These are phyloP conservation scores for Meandrina meandrites DNA, from an alignment of 92 coral and sea anemone genomes.

Conservation along the genomic window DNA sequence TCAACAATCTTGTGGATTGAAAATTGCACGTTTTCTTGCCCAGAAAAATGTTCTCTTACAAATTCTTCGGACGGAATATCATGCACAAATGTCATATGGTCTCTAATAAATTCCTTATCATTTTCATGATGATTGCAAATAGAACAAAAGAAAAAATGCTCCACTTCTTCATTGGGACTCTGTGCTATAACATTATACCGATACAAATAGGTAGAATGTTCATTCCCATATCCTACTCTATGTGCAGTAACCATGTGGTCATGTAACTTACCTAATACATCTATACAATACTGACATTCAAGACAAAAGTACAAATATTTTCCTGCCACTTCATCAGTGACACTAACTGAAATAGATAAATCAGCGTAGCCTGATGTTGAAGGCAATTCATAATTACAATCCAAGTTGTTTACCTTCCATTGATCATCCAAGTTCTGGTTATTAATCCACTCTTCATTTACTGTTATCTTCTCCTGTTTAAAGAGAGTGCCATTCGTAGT, in stretches of 20 bases:
- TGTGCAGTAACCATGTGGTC: constrained; percentile 8
- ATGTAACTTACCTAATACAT: background rate
- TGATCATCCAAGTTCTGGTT: background rate
- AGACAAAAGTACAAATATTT: constrained; percentile 8
- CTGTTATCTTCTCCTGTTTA: constrained; percentile 44
- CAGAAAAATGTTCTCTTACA: background rate
- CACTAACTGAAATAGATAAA: background rate
- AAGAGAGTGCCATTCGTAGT: constrained; percentile 59
- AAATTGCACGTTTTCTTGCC: no score
- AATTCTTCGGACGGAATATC: constrained; percentile 7
- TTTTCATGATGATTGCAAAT: background rate
- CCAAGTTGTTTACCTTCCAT: no score
- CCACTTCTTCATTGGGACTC: background rate
- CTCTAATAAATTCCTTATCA: background rate
- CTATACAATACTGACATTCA: background rate
- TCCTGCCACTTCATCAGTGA: no score
- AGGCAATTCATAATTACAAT: no score
- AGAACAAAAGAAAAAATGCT: constrained; percentile 3
- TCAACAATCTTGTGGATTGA: background rate
- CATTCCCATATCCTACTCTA: background rate
- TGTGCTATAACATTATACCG: background rate
- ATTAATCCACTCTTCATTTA: constrained; percentile 56
- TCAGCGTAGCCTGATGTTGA: no score
- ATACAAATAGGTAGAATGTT: background rate
- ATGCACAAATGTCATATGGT: constrained; percentile 16